phyloP scores from a whole-genome alignment of 1,140 invertebrate species.

The Acromyrmex echinatior region DNA sequence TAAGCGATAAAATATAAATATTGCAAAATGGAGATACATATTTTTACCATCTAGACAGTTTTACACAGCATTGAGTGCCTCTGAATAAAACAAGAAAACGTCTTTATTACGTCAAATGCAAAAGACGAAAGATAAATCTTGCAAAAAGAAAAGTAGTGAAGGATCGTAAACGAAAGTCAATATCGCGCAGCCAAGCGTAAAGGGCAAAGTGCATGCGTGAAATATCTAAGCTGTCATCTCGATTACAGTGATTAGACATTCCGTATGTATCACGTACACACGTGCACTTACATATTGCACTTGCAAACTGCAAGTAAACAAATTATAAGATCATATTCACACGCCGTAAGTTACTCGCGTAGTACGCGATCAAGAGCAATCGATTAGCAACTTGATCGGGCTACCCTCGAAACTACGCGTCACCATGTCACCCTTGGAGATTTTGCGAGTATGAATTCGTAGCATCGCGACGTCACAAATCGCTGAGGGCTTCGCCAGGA shows the following conservation, averaged over 20 bases:
- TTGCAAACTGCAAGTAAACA: not conserved
- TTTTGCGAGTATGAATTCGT: constrained; percentile 36
- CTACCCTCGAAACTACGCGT: not conserved
- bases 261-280: not conserved
- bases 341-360: not conserved
- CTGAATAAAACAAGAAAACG: constrained; percentile 16
- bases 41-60: constrained; percentile 19
- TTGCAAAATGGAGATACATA: not conserved
- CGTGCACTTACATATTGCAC: not conserved
- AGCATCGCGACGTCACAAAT: constrained; percentile 53
- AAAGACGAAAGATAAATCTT: not conserved
- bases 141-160: not conserved
- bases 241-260: constrained; percentile 52
- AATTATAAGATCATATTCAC: not conserved
- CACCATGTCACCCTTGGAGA: constrained; percentile 32
- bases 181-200: constrained; percentile 12
- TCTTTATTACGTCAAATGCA: constrained; percentile 33
- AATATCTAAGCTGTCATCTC: constrained; percentile 46
- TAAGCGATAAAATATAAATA: constrained; percentile 11
- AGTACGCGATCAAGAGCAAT: constrained; percentile 52
- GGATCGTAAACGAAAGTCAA: constrained; percentile 38
- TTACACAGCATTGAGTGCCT: constrained; percentile 9
- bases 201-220: constrained; percentile 6
- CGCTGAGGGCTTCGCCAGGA: constrained; percentile 56
- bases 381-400: constrained; percentile 65